A percentile compares a stretch with the other conserved stretches of the same genome.
phyloP scores from a whole-genome alignment of 2,113 vertebrate genomes.

The Strix aluco region DNA sequence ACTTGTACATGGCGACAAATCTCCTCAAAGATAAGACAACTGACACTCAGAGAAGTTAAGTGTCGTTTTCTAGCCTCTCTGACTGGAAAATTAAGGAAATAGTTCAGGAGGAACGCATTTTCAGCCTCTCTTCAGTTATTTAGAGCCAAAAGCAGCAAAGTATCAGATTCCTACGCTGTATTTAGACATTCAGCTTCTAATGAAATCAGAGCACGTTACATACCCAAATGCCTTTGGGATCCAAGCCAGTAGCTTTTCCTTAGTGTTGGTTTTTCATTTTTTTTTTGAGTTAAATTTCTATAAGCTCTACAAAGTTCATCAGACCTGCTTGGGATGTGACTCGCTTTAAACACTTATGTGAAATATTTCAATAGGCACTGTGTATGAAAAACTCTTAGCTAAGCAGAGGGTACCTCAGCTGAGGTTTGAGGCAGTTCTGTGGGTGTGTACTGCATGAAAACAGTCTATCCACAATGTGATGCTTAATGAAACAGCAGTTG shows the following conservation, averaged over 20 bases:
- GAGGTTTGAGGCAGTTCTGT: background rate
- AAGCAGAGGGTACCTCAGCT: background rate
- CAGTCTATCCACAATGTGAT: background rate
- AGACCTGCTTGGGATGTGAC: background rate
- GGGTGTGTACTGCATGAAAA: background rate
- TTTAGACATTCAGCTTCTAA: background rate
- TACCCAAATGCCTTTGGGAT: background rate
- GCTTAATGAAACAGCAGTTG: background rate
- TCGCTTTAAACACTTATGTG: background rate
- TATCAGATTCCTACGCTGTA: background rate
- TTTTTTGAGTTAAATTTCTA: background rate
- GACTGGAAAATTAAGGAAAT: background rate
- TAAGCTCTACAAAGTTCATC: background rate
- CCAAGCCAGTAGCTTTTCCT: background rate
- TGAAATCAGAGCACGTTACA: background rate
- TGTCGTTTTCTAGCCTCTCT: background rate
- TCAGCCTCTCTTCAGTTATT: background rate
- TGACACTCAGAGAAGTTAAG: background rate
- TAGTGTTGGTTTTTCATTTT: too few relatives aligned
- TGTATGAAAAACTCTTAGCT: background rate
- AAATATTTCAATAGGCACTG: background rate
- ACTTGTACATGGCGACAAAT: background rate
- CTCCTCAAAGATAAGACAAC: fast-evolving
- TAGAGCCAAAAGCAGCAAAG: background rate
- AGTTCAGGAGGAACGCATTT: background rate